A percentile compares a stretch with the other conserved stretches of the same genome.
These are phyloP conservation scores for Anolis carolinensis DNA, from an alignment of 2,113 vertebrate species.

Conservation along the genomic window DNA sequence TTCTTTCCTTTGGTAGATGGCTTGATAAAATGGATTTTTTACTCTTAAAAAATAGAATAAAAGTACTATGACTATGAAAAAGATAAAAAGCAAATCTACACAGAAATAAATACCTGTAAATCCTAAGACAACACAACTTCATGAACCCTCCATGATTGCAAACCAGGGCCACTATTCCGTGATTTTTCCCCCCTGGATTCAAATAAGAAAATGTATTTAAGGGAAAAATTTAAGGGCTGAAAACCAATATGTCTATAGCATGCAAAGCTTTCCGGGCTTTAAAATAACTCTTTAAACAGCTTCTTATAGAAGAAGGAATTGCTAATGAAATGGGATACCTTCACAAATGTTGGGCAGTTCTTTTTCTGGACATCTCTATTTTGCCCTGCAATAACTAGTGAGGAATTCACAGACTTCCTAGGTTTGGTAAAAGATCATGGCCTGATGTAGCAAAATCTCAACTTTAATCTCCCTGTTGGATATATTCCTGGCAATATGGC, in stretches of 20 bases:
- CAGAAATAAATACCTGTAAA: neutral
- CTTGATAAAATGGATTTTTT: slow-evolving; percentile 33
- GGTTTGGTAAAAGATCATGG: neutral
- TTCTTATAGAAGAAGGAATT: too few species aligned
- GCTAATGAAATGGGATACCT: too few species aligned
- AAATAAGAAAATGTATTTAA: too few species aligned
- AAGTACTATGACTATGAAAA: neutral
- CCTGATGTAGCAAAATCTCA: too few species aligned
- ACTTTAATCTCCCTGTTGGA: too few species aligned
- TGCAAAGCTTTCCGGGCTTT: too few species aligned
- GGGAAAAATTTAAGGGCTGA: too few species aligned
- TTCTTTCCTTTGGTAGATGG: slow-evolving; percentile 41
- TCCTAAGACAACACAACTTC: neutral
- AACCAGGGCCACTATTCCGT: neutral
- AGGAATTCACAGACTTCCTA: neutral
- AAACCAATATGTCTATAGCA: too few species aligned
- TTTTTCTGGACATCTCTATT: too few species aligned
- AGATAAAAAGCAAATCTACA: neutral
- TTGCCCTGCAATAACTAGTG: neutral
- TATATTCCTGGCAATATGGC: neutral
- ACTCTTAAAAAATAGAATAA: neutral
- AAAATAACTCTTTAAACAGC: too few species aligned
- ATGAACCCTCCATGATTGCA: neutral
- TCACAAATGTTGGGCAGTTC: too few species aligned
- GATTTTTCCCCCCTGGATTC: neutral